Evolutionary conservation across 1,140 invertebrate genomes (phyloP), one percentile per base, ranked within the genome.

Genomic region (Ganaspis sp.): DNA sequence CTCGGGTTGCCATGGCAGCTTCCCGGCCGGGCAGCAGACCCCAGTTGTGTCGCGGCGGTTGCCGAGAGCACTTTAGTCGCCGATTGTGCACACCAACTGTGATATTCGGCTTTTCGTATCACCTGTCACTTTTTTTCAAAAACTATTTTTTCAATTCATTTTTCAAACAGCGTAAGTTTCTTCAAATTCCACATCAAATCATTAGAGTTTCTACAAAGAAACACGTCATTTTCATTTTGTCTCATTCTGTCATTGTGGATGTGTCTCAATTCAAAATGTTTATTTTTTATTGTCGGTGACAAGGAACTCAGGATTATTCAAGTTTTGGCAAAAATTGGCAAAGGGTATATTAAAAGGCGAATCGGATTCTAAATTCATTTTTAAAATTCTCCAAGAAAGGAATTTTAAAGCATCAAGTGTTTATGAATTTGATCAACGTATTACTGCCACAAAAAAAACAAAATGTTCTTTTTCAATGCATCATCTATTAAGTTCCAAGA

Each of bases 1-100:
- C 80, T 84, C 82, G 84, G 85, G 88, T 89, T 90, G 87, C 88
- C 87, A 89, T 88, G 88, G 88, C 82, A 89, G 87, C 88, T 87
- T 87, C 88, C 88, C 86, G 88, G 87, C 88, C 88, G 87, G 86
- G 86, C 84, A 88, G 85, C 84, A 86, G 87, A 83, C 85, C 86
- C 86, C 83, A 88, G 86, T 87, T 85, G 87, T 85, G 83, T 83
- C 86, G 87, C 86, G 86, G 84, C 86, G 80, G 83, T 86, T 79
- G 78, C 77, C 80, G 81, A 77, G 73, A 70, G 70, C 74, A 69
- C 70, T 40, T 69, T 26, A 64, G 15, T 64, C 74, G 69, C n/a
- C 29, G 34, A 69, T n/a, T 58, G 3, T 53, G n/a, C 4, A 45
- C 45, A 26, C 19, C n/a, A 17, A 69, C 69, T 69, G 72, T 49